Percentiles rank a stretch among this genome's conserved stretches.
Evolutionary conservation across 2,888 invertebrate genomes (phyloP).

Genomic region (Napeogenes sylphis): DNA sequence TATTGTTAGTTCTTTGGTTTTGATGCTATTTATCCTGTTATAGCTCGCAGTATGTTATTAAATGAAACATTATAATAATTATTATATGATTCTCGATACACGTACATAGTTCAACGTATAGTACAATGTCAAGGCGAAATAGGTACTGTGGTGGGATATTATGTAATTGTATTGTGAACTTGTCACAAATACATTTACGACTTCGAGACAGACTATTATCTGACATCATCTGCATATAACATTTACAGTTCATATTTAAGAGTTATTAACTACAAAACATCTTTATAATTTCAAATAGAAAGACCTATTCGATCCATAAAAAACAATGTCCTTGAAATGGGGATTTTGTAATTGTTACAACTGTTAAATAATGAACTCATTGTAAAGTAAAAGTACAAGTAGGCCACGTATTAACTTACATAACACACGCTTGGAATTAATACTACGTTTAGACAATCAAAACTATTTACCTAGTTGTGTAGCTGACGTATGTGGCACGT

Average conservation of each 20-base stretch:
- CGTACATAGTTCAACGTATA: slow-evolving; percentile 61
- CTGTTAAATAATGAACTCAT: slow-evolving; percentile 17
- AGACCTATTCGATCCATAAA: slow-evolving; percentile 25
- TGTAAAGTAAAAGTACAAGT: slow-evolving; percentile 16
- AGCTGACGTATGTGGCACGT: slow-evolving; percentile 5
- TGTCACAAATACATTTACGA: slow-evolving; percentile 64
- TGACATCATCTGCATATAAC: slow-evolving; percentile 6
- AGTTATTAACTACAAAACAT: neutral
- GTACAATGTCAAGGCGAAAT: slow-evolving; percentile 71
- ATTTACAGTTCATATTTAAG: neutral
- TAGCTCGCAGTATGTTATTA: slow-evolving; percentile 11
- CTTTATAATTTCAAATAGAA: neutral
- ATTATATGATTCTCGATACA: slow-evolving; percentile 63
- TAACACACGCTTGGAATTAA: slow-evolving; percentile 11
- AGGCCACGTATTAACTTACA: slow-evolving; percentile 13
- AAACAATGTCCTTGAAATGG: slow-evolving; percentile 43
- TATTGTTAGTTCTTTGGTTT: too few species aligned
- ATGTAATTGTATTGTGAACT: slow-evolving; percentile 68
- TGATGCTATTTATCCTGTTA: neutral
- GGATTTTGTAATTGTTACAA: slow-evolving; percentile 10
- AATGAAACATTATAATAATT: slow-evolving; percentile 17
- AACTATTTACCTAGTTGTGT: neutral
- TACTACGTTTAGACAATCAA: slow-evolving; percentile 13
- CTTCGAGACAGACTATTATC: slow-evolving; percentile 37
- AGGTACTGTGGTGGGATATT: slow-evolving; percentile 46